These are phyloP conservation scores for Hyposmocoma kahamanoa DNA, from an alignment of 1,140 invertebrate species.

Conservation along the genomic window DNA sequence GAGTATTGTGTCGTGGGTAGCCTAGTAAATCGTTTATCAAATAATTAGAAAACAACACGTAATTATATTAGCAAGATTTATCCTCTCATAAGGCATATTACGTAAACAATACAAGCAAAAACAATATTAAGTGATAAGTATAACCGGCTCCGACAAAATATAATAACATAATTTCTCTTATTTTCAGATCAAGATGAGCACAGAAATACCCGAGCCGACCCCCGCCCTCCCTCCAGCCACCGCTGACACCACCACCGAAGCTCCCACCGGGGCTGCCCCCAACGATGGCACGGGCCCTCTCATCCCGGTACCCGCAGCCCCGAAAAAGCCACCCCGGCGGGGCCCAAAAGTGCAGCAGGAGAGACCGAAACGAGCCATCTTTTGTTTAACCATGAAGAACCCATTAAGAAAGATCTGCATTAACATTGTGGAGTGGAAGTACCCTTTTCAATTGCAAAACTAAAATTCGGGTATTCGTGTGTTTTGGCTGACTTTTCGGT, in stretches of 20 bases:
- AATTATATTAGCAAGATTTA: no score
- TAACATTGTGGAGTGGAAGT: constrained; percentile 99
- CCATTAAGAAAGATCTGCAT: constrained; percentile 97
- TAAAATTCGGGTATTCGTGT: no score
- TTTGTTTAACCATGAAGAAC: constrained; percentile 96
- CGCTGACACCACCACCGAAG: background rate
- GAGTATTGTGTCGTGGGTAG: no score
- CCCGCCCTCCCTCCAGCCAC: background rate
- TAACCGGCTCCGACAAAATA: no score
- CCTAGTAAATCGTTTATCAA: no score
- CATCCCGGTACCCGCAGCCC: constrained; percentile 60
- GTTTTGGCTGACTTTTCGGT: no score
- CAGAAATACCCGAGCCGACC: background rate
- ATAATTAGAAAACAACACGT: no score
- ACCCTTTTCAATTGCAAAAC: constrained; percentile 81
- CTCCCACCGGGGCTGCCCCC: constrained; percentile 19
- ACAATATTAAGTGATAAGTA: no score
- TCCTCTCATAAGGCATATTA: no score
- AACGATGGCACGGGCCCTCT: constrained; percentile 34
- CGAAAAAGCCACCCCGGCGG: constrained; percentile 76
- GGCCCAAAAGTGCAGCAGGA: constrained; percentile 90
- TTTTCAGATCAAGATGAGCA: background rate
- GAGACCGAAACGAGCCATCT: constrained; percentile 92
- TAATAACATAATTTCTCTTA: background rate
- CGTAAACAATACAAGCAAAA: background rate